These are phyloP conservation scores for Nyctibius bracteatus DNA, from an alignment of 2,113 vertebrate genomes.

Conservation along the genomic window DNA sequence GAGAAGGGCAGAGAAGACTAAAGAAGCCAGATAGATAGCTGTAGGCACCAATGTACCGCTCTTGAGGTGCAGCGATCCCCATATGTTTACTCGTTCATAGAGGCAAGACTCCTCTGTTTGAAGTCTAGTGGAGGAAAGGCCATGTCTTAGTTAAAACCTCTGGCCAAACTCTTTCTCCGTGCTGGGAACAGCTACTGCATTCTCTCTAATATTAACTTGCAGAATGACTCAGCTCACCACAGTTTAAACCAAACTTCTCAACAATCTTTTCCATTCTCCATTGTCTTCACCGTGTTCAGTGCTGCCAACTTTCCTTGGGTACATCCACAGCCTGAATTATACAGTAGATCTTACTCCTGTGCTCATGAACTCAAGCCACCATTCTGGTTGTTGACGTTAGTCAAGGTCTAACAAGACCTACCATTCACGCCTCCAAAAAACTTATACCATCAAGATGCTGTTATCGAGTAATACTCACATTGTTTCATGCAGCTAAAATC, in stretches of 20 bases:
- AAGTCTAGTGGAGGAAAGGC: not conserved
- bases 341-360: not conserved
- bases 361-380: not conserved
- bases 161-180: not conserved
- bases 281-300: not conserved
- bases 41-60: accelerated
- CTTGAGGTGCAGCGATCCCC: accelerated
- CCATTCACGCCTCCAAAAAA: not conserved
- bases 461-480: not conserved
- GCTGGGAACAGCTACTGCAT: not conserved
- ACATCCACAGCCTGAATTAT: not conserved
- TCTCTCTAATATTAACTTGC: not conserved
- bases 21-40: not conserved
- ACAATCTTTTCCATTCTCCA: not conserved
- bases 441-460: not conserved
- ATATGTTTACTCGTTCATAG: not conserved
- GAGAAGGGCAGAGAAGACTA: not conserved
- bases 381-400: not conserved
- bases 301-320: not conserved
- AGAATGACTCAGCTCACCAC: not conserved
- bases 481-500: not conserved
- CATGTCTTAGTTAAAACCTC: not conserved
- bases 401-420: not conserved
- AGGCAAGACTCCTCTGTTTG: not conserved
- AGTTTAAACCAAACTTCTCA: not conserved